Evolutionary conservation across 2,797 vertebrate genomes (phyloP), one percentile per base, ranked within the genome.

Genomic region (Sebastes itinus): DNA sequence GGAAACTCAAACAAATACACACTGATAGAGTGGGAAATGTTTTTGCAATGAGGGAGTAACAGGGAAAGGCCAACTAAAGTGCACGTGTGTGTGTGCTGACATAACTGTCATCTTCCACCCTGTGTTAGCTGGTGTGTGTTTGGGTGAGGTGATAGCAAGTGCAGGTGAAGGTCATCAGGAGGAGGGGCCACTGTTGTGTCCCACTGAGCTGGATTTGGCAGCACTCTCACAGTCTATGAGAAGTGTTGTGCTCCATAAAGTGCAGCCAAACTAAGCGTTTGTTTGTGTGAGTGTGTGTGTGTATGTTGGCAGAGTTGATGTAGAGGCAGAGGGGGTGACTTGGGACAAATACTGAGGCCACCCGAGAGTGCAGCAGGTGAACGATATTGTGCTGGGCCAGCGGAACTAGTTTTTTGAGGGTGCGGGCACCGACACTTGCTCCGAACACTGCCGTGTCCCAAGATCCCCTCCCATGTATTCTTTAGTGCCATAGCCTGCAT

Each of bases 91-190:
- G 49, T 54, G 49, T 54, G 49, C 70, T 72, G 35, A 32, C 38
- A 46, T 38, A 2, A 16, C 13, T 27, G 22, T 66, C 27, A 64
- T 63, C 67, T 22, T 62, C 64, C 59, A 69, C 27, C 4, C 27
- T 60, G 67, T 54, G 10, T 67, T 67, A n/a, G 23, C 66, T 63
- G 38, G 72, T 61, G 69, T 73, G 75, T 81, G 84, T 80, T 65
- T 73, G 52, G 76, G 83, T 58, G 73, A 78, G 70, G 14, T 46
- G 67, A 77, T 54, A 69, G 72, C 78, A 80, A 84, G 88, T 85
- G 55, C 84, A 83, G 87, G 86, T 92, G 91, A 93, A 93, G 91
- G 94, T 93, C 91, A 66, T 52, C 13, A 54, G 66, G 72, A 79
- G 85, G 87, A 75, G 71, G 75, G n/a, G 72, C 69, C 52, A 13